Percentiles rank a stretch among this genome's conserved stretches.
phyloP scores from a whole-genome alignment of 2,797 vertebrate genomes.

The Darevskia mixta region DNA sequence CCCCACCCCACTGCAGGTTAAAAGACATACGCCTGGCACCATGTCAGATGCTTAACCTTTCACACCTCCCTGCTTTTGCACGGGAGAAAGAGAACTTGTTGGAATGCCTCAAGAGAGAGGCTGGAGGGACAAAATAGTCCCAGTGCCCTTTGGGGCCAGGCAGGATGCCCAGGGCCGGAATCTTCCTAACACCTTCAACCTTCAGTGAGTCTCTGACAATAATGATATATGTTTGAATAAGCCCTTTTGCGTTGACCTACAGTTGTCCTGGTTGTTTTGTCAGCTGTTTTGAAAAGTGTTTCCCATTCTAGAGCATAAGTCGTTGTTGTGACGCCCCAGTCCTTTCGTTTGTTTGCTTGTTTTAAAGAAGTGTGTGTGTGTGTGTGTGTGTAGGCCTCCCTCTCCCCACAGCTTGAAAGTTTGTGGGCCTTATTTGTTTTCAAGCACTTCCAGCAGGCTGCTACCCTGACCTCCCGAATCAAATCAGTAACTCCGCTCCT shows the following conservation, averaged over 20 bases:
- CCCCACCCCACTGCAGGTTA: not conserved
- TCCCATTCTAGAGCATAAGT: conserved; percentile 70
- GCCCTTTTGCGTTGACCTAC: conserved; percentile 64
- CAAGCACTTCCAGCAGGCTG: conserved; percentile 60
- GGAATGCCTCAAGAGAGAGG: conserved; percentile 55
- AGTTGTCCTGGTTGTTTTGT: conserved; percentile 73
- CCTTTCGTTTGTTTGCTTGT: conserved; percentile 61
- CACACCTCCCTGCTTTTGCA: conserved; percentile 26
- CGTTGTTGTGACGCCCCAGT: conserved; percentile 40
- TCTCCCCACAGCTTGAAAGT: conserved; percentile 49
- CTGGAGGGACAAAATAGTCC: conserved; percentile 61
- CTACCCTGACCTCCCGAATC: conserved; percentile 77
- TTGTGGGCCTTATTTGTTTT: not conserved
- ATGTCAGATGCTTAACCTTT: conserved; percentile 59
- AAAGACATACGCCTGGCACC: conserved; percentile 42
- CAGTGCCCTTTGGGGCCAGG: conserved; percentile 58
- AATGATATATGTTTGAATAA: conserved; percentile 59
- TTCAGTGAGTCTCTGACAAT: conserved; percentile 67
- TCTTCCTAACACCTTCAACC: conserved; percentile 63
- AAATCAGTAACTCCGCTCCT: conserved; percentile 81
- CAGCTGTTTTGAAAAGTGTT: conserved; percentile 81
- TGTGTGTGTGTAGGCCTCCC: too few relatives aligned
- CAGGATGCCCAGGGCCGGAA: conserved; percentile 54
- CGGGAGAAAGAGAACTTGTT: conserved; percentile 30
- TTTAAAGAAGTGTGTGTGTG: too few relatives aligned